Evolutionary conservation across 2,797 vertebrate species (phyloP), one percentile per base, ranked within the genome.

Genomic region (Argya squamiceps): DNA sequence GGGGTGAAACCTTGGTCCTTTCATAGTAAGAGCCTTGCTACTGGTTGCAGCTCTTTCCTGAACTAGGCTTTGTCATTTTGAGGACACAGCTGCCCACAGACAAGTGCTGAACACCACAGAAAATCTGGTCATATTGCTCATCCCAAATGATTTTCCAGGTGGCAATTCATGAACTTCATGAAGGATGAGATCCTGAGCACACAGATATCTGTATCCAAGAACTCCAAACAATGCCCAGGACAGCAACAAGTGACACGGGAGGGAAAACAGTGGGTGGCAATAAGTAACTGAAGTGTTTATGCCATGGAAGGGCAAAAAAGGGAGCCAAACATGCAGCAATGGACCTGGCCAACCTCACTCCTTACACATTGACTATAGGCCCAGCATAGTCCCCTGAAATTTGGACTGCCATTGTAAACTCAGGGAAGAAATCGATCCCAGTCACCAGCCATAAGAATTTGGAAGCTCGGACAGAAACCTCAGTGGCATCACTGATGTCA

Each of bases 331-430:
- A 12, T 59, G 49, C n/a, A 70, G 77, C 1, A 3, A 44, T 50
- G 44, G 6, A 63, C 27, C 27, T 44, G 65, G 60, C 9, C 26
- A 90, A 6, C 19, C 19, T 24, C 29, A 41, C 17, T 46, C 69
- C 50, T 88, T 70, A 44, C 41, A 56, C 6, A 2, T 18, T 37
- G 59, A 4, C 30, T 59, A 17, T 16, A 75, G 60, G n/a, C 30
- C 32, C 43, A 88, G 52, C 6, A 15, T 3, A 60, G 27, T 36
- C 22, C 55, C n/a, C 64, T 81, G 46, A 91, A 95, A 90, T 64
- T 83, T 46, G 79, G 56, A 34, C n/a, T 82, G 65, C 44, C 50
- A 62, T 24, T 47, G 41, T 91, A 79, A 91, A 90, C 94, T 91
- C 78, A 78, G 37, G 50, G 82, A 91, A 75, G 67, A 94, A 90